phyloP scores from a whole-genome alignment of 2,113 vertebrate genomes.

The Apus apus region DNA sequence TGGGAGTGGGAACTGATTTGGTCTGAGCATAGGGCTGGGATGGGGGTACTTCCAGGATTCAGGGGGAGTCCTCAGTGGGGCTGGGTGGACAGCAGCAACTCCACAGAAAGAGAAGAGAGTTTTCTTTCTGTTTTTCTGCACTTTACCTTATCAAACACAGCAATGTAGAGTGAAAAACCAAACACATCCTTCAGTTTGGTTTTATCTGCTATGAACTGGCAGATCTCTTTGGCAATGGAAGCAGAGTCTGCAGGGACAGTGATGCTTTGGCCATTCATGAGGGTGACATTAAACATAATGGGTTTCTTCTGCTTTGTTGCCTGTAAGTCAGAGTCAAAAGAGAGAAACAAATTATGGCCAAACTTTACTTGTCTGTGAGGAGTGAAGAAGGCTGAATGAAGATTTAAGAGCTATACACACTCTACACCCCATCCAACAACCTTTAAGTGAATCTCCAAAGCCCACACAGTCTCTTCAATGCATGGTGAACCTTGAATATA shows the following conservation, averaged over 20 bases:
- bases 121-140: background rate
- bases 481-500: background rate
- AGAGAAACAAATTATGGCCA: background rate
- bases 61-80: background rate
- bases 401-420: background rate
- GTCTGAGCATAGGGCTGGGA: background rate
- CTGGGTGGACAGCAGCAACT: background rate
- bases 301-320: slow-evolving; percentile 91
- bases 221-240: slow-evolving; percentile 89
- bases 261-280: slow-evolving; percentile 85
- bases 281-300: slow-evolving; percentile 81
- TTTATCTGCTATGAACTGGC: slow-evolving; percentile 82
- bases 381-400: background rate
- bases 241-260: slow-evolving; percentile 88
- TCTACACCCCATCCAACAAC: background rate
- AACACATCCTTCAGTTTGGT: slow-evolving; percentile 84
- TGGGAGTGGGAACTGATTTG: background rate
- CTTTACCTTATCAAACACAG: slow-evolving; percentile 91
- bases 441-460: background rate
- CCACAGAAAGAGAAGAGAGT: background rate
- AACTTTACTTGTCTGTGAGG: background rate
- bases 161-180: slow-evolving; percentile 92
- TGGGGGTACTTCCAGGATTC: background rate
- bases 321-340: slow-evolving; percentile 68
- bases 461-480: background rate